Evolutionary conservation across 2,113 vertebrate species (phyloP), one percentile per base, ranked within the genome.

Genomic region (Upupa epops): DNA sequence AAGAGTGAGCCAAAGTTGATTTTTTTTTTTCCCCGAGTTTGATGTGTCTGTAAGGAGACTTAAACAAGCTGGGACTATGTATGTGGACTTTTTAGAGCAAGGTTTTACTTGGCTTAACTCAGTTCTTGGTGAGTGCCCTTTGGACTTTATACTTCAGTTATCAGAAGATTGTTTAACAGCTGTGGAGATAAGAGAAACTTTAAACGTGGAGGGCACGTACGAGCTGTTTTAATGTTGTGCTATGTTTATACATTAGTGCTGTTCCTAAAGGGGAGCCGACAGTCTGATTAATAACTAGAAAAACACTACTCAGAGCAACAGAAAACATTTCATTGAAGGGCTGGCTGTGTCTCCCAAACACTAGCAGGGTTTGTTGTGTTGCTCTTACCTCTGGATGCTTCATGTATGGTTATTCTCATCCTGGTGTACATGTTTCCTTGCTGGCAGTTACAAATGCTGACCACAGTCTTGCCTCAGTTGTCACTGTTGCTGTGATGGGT

Each of bases 101-200:
- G 3, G 15, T 88, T 88, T 34, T 13, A 20, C 46, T 56, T 78
- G 66, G 29, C 51, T 72, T 51, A 19, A 17, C 24, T 61, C 42
- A 7, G 12, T 52, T 83, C 21, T 48, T 8, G 3, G 40, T 32
- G 26, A 18, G 0, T 49, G 37, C 68, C 76, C 79, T 77, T 88
- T 86, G 63, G 58, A 87, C 59, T 87, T 89, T 20, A 64, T n/a
- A 10, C 74, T 87, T 79, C 8, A 56, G 24, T 86, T 95, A 89
- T 75, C 74, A n/a, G 46, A 24, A 69, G n/a, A 15, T 29, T 68
- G 58, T 82, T 90, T 92, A 76, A 92, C 66, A 82, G 37, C 37
- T 45, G 11, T n/a, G 21, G 36, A 79, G 84, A 91, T 92, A 89
- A 93, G 84, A 63, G 79, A 77, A 92, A 68, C 11, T 17, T 92